These are phyloP conservation scores for Meta bourneti DNA, from an alignment of 2,888 invertebrate species.

Conservation along the genomic window DNA sequence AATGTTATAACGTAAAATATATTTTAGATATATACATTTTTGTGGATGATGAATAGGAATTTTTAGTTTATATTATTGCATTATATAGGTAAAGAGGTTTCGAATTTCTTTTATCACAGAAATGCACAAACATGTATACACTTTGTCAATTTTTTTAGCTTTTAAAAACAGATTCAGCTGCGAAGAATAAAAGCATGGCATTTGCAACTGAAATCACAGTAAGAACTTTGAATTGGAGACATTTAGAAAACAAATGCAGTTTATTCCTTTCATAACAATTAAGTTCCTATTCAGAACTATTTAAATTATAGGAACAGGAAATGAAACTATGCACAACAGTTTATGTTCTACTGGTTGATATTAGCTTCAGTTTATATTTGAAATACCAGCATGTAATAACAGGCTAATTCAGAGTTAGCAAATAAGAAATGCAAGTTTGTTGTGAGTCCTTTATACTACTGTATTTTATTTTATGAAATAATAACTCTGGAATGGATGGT, in stretches of 20 bases:
- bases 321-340: conserved; percentile 6
- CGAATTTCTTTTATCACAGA: conserved; percentile 70
- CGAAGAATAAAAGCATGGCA: conserved; percentile 65
- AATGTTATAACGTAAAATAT: conserved; percentile 4
- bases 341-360: background rate
- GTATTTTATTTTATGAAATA: too few species aligned
- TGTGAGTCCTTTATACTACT: too few species aligned
- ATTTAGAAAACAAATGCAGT: conserved; percentile 31
- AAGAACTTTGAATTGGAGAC: conserved; percentile 69
- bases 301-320: conserved; percentile 13
- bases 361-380: background rate
- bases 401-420: background rate
- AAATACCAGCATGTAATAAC: conserved; percentile 5
- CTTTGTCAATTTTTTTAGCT: conserved; percentile 22
- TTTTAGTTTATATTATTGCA: conserved; percentile 52
- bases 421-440: background rate
- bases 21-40: conserved; percentile 38
- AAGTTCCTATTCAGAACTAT: conserved; percentile 13
- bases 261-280: background rate
- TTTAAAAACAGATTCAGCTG: conserved; percentile 61
- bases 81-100: conserved; percentile 30
- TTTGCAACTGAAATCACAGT: conserved; percentile 75
- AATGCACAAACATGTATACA: conserved; percentile 55
- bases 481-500: too few species aligned
- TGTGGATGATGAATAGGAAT: conserved; percentile 47